Evolutionary conservation across 2,113 vertebrate species (phyloP).

Genomic region (Nycticryphes semicollaris): DNA sequence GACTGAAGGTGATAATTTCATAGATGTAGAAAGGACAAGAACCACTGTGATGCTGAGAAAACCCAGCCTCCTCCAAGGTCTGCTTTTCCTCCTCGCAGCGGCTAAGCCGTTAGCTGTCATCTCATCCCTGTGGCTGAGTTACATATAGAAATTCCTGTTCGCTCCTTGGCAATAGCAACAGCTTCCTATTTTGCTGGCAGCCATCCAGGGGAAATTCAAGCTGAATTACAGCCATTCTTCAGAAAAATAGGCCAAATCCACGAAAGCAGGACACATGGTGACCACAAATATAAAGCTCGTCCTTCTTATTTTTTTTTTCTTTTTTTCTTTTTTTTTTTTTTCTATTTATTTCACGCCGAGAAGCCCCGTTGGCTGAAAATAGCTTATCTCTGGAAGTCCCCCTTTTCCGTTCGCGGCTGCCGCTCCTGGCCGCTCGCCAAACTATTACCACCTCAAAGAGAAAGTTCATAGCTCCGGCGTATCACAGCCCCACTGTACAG

Average conservation of each 20-base stretch:
- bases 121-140: neutral
- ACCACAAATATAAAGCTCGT: neutral
- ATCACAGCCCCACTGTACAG: neutral
- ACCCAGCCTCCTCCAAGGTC: neutral
- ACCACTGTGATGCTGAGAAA: neutral
- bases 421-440: slow-evolving; percentile 50
- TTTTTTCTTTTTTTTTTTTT: neutral
- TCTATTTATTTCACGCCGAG: slow-evolving; percentile 30
- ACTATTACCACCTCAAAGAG: slow-evolving; percentile 41
- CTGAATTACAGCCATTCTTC: slow-evolving; percentile 87
- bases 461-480: neutral
- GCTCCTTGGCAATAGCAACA: slow-evolving; percentile 82
- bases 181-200: slow-evolving; percentile 85
- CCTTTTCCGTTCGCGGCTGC: neutral
- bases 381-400: slow-evolving; percentile 64
- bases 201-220: slow-evolving; percentile 80
- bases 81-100: neutral
- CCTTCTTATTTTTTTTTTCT: neutral
- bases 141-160: slow-evolving; percentile 65
- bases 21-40: neutral
- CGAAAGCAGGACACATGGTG: slow-evolving; percentile 47
- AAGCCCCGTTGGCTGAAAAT: slow-evolving; percentile 63
- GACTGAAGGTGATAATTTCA: neutral
- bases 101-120: slow-evolving; percentile 32
- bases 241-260: slow-evolving; percentile 83